Percentiles rank a stretch among this genome's conserved stretches.
These are phyloP conservation scores for Naja naja DNA, from an alignment of 2,113 vertebrate species.

Conservation along the genomic window DNA sequence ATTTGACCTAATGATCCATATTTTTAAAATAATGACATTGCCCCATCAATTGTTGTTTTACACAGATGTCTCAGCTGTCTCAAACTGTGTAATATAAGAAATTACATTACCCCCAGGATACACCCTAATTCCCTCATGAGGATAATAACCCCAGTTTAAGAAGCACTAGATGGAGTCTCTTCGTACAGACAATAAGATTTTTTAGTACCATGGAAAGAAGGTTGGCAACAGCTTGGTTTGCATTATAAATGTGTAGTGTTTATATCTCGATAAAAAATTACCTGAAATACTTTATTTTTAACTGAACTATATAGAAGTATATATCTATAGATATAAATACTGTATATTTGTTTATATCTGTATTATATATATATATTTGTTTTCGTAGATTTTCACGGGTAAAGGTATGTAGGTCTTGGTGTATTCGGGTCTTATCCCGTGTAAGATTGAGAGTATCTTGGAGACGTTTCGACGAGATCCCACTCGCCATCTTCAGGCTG, in stretches of 20 bases:
- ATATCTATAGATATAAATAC: no score
- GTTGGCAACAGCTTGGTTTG: background rate
- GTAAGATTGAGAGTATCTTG: no score
- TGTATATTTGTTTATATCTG: no score
- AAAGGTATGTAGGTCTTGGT: no score
- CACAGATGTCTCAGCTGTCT: background rate
- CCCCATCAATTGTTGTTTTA: background rate
- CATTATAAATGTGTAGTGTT: background rate
- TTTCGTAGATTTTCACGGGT: no score
- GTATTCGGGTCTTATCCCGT: no score
- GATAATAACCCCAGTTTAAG: background rate
- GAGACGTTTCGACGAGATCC: no score
- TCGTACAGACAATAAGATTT: background rate
- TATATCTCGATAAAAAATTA: background rate
- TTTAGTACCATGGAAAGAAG: background rate
- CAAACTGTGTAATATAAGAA: background rate
- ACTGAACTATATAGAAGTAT: background rate
- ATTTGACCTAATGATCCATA: background rate
- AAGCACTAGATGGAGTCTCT: background rate
- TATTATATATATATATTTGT: no score
- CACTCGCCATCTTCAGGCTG: no score
- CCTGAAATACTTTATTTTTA: background rate
- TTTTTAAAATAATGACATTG: background rate
- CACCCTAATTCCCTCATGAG: background rate
- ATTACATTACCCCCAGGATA: background rate